Conservation (phyloP, 1,140 invertebrate genomes). For the Triops longicaudatus region DNA sequence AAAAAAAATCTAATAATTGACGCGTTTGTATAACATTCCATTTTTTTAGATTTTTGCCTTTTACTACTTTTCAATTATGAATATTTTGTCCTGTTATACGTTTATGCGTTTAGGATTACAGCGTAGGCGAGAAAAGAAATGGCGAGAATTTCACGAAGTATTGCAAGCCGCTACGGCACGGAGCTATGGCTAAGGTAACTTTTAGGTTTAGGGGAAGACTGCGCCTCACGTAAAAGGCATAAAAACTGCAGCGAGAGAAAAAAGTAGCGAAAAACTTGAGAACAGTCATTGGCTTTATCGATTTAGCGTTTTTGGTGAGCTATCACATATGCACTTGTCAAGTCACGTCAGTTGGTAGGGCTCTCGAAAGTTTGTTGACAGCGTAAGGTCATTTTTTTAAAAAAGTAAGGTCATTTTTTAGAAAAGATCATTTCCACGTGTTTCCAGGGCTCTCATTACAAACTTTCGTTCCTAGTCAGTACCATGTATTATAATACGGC, state of each 20-base stretch:
- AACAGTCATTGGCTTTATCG: slow-evolving; percentile 1
- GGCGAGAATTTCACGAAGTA: background rate
- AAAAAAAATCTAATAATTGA: too few relatives aligned
- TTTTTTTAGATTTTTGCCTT: too few relatives aligned
- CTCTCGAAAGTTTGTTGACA: background rate
- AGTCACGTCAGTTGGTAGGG: background rate
- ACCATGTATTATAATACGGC: too few relatives aligned
- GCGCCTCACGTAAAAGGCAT: background rate
- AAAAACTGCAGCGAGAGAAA: background rate
- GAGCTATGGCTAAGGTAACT: background rate
- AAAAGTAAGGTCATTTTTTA: background rate
- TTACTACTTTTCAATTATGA: too few relatives aligned
- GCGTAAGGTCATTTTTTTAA: background rate
- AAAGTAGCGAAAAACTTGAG: background rate
- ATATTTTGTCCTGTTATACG: too few relatives aligned
- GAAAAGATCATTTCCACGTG: background rate
- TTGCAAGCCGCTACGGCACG: background rate
- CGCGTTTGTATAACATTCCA: too few relatives aligned
- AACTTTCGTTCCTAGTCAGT: too few relatives aligned
- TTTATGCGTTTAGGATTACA: background rate
- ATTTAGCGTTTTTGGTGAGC: slow-evolving; percentile 7
- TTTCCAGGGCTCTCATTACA: background rate
- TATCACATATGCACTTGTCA: background rate
- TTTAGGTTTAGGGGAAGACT: background rate
- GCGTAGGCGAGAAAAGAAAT: background rate